Percentiles rank a stretch among this genome's conserved stretches.
phyloP scores from a whole-genome alignment of 2,888 invertebrate species.

The Agrochola circellaris region DNA sequence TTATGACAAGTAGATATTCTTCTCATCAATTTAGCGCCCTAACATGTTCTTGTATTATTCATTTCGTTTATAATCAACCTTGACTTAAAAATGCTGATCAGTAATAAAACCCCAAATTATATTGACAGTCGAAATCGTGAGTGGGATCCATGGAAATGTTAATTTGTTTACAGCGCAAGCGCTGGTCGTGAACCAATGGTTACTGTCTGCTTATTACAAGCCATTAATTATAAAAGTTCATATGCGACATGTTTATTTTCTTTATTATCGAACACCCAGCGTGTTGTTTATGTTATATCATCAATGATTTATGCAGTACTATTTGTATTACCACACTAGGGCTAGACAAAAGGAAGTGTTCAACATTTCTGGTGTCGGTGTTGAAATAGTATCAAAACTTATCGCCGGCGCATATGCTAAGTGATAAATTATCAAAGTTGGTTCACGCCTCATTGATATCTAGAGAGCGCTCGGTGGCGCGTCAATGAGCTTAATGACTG shows the following conservation, averaged over 20 bases:
- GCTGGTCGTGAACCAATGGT: constrained; percentile 50
- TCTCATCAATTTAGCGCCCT: neutral
- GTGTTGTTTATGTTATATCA: constrained; percentile 61
- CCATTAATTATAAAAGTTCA: constrained; percentile 64
- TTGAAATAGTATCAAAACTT: constrained; percentile 67
- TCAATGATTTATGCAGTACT: constrained; percentile 57
- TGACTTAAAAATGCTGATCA: constrained; percentile 1
- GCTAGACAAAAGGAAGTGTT: constrained; percentile 53
- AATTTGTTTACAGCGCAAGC: constrained; percentile 54
- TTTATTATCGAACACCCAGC: constrained; percentile 59
- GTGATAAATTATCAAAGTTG: constrained; percentile 70
- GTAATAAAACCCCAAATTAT: constrained; percentile 40
- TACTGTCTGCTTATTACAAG: constrained; percentile 59
- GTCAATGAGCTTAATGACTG: constrained; percentile 82
- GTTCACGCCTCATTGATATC: constrained; percentile 79
- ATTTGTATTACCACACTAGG: constrained; percentile 45
- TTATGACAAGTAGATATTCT: neutral
- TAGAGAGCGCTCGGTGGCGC: constrained; percentile 72
- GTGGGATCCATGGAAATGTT: constrained; percentile 43
- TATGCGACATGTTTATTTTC: constrained; percentile 62
- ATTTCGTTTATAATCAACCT: constrained; percentile 1
- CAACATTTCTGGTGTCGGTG: constrained; percentile 47
- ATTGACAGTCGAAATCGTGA: constrained; percentile 50
- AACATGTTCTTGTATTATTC: constrained; percentile 2
- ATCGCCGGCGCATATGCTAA: constrained; percentile 65